Conservation (phyloP, 2,113 vertebrate genomes). For the Scomber japonicus region DNA sequence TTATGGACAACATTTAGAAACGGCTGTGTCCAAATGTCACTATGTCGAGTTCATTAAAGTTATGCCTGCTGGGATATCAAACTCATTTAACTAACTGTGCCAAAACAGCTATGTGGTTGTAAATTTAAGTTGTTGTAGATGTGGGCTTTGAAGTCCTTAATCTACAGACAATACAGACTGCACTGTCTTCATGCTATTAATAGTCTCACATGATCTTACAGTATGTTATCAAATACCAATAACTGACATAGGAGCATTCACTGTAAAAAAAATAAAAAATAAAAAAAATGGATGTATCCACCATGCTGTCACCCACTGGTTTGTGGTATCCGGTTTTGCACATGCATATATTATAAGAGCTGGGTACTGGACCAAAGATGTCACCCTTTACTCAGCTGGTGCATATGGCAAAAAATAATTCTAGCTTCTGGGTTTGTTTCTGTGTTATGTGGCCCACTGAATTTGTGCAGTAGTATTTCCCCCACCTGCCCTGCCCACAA, state of each 20-base stretch:
- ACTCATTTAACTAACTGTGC: constrained; percentile 29
- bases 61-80: constrained; percentile 31
- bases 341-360: too few species aligned
- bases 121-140: not conserved
- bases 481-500: too few species aligned
- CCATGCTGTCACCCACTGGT: too few species aligned
- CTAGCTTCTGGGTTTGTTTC: too few species aligned
- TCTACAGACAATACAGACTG: not conserved
- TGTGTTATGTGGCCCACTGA: too few species aligned
- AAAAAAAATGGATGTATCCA: too few species aligned
- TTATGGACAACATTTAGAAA: constrained; percentile 29
- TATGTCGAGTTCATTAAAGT: constrained; percentile 23
- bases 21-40: constrained; percentile 36
- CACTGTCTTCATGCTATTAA: not conserved
- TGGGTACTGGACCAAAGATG: too few species aligned
- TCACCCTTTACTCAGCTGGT: too few species aligned
- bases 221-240: not conserved
- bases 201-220: not conserved
- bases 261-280: too few species aligned
- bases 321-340: too few species aligned
- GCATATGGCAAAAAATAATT: too few species aligned
- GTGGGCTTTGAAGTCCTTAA: not conserved
- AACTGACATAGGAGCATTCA: not conserved
- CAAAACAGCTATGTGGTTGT: not conserved
- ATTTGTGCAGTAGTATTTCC: too few species aligned